Evolutionary conservation across 2,113 vertebrate genomes (phyloP).

Genomic region (Tetrao urogallus): DNA sequence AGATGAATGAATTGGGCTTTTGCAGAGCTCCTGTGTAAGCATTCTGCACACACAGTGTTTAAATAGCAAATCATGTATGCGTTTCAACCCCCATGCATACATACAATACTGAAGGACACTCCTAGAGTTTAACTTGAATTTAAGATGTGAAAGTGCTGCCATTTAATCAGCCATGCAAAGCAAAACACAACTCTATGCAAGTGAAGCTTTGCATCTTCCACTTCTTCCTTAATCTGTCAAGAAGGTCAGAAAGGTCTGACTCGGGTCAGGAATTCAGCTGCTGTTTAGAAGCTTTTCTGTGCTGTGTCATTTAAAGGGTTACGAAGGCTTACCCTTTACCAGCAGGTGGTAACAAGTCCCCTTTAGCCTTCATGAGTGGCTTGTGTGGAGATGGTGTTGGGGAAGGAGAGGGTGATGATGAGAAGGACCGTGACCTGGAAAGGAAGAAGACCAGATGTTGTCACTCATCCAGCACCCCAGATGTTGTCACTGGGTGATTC

Average conservation of each 20-base stretch:
- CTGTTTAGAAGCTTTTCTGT: background rate
- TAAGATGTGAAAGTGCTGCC: background rate
- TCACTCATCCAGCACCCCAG: too few relatives aligned
- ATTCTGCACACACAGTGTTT: background rate
- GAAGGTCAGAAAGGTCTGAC: background rate
- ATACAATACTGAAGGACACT: background rate
- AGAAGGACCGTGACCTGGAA: slow-evolving; percentile 91
- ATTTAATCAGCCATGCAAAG: background rate
- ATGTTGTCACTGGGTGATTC: background rate
- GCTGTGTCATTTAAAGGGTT: accelerated
- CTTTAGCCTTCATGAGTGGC: slow-evolving; percentile 84
- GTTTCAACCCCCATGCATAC: background rate
- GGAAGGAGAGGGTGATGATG: slow-evolving; percentile 89
- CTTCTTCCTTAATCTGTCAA: background rate
- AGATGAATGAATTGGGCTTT: background rate
- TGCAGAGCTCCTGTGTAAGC: background rate
- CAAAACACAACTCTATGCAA: accelerated
- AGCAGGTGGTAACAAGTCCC: slow-evolving; percentile 78
- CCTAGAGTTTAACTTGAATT: background rate
- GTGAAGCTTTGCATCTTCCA: background rate
- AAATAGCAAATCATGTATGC: background rate
- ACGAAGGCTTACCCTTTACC: slow-evolving; percentile 83
- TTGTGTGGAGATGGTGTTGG: slow-evolving; percentile 87
- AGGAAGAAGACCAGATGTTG: background rate
- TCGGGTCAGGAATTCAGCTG: background rate